These are phyloP conservation scores for Cyphomyrus discorhynchus DNA, from an alignment of 2,113 vertebrate species.

Conservation along the genomic window DNA sequence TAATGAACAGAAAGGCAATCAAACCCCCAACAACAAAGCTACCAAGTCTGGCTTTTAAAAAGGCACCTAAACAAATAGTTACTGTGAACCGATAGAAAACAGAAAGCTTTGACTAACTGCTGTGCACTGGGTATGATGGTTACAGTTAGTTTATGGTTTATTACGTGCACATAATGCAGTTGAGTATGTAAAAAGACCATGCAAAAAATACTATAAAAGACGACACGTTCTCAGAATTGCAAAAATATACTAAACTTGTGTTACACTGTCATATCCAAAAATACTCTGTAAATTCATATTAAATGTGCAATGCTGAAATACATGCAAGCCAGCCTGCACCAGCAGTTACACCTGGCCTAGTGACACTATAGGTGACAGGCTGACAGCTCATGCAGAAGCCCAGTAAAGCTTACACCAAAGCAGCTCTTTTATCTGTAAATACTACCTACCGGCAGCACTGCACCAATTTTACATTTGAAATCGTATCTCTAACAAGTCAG, in stretches of 20 bases:
- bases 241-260: not conserved
- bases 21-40: not conserved
- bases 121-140: not conserved
- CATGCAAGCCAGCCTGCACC: not conserved
- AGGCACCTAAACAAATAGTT: not conserved
- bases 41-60: not conserved
- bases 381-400: not conserved
- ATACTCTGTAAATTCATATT: not conserved
- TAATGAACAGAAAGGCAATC: not conserved
- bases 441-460: not conserved
- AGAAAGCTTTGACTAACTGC: not conserved
- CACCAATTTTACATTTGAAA: not conserved
- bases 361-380: not conserved
- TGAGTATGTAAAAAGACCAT: not conserved
- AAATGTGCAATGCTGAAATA: not conserved
- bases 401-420: not conserved
- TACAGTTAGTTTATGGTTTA: not conserved
- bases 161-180: not conserved
- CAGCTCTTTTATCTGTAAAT: not conserved
- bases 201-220: not conserved
- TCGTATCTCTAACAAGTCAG: not conserved
- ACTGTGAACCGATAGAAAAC: not conserved
- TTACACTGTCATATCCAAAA: not conserved
- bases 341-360: not conserved
- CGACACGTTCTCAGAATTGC: not conserved